Percentiles rank a stretch among this genome's conserved stretches.
Evolutionary conservation across 2,113 vertebrate species (phyloP).

Genomic region (Syrrhaptes paradoxus): DNA sequence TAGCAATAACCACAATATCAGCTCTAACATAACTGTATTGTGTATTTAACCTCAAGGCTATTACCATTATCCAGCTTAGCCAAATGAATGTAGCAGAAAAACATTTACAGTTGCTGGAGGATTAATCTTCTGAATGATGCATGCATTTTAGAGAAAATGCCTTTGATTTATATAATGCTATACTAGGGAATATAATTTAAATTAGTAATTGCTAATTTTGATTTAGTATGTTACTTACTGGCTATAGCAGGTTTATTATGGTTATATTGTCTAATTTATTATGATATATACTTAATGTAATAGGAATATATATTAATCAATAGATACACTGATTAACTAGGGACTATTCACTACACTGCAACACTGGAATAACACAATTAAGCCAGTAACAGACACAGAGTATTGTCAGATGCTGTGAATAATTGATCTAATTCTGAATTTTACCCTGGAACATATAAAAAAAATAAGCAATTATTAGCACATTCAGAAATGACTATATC

Average conservation of each 20-base stretch:
- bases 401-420: not conserved
- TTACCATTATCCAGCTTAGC: conserved; percentile 28
- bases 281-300: conserved; percentile 52
- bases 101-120: conserved; percentile 49
- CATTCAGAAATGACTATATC: conserved; percentile 23
- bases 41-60: conserved; percentile 33
- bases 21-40: not conserved
- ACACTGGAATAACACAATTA: conserved; percentile 2
- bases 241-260: conserved; percentile 43
- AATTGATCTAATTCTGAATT: conserved; percentile 1
- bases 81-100: conserved; percentile 42
- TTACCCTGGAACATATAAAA: conserved; percentile 29
- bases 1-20: not conserved
- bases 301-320: conserved; percentile 54
- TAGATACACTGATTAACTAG: conserved; percentile 36
- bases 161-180: conserved; percentile 60
- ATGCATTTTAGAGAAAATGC: conserved; percentile 30
- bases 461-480: conserved; percentile 5
- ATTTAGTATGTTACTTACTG: conserved; percentile 43
- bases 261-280: conserved; percentile 45
- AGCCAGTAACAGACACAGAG: not conserved
- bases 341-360: not conserved
- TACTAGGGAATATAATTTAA: conserved; percentile 54
- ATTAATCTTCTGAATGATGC: conserved; percentile 58
- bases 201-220: conserved; percentile 65